These are phyloP conservation scores for Hycleus phaleratus DNA, from an alignment of 1,140 invertebrate genomes.

Conservation along the genomic window DNA sequence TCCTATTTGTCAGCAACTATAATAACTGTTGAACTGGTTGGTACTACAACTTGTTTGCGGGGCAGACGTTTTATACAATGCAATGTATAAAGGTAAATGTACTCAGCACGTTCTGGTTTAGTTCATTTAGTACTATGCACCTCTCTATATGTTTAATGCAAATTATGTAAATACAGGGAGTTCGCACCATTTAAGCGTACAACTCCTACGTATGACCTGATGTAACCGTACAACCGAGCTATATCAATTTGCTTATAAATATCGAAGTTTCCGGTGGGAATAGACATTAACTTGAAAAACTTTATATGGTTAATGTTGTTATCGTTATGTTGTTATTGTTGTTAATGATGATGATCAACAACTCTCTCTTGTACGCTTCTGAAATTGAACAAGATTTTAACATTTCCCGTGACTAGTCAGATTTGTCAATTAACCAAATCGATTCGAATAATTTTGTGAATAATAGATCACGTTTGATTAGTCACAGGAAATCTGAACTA, in stretches of 20 bases:
- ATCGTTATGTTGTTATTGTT: too few relatives aligned
- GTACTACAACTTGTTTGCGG: constrained; percentile 11
- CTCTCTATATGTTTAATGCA: constrained; percentile 5
- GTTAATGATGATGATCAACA: too few relatives aligned
- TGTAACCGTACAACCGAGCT: constrained; percentile 8
- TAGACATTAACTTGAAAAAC: background rate
- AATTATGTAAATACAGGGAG: constrained; percentile 15
- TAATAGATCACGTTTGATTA: too few relatives aligned
- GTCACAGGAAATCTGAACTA: too few relatives aligned
- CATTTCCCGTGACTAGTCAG: constrained; percentile 3
- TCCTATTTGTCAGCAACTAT: constrained; percentile 8
- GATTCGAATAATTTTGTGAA: constrained; percentile 3
- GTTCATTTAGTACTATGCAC: constrained; percentile 7
- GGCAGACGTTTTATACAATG: background rate
- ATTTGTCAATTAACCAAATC: constrained; percentile 5
- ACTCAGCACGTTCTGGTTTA: constrained; percentile 12
- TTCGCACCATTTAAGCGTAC: constrained; percentile 8
- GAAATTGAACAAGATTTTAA: constrained; percentile 5
- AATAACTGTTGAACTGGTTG: constrained; percentile 8
- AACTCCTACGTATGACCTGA: constrained; percentile 13
- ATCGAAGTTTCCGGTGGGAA: constrained; percentile 13
- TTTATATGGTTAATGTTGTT: background rate
- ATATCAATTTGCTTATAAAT: constrained; percentile 2
- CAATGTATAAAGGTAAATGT: constrained; percentile 7
- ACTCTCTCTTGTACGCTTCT: constrained; percentile 3